Evolutionary conservation across 2,888 invertebrate species (phyloP).

Genomic region (Drosophila sordidula): DNA sequence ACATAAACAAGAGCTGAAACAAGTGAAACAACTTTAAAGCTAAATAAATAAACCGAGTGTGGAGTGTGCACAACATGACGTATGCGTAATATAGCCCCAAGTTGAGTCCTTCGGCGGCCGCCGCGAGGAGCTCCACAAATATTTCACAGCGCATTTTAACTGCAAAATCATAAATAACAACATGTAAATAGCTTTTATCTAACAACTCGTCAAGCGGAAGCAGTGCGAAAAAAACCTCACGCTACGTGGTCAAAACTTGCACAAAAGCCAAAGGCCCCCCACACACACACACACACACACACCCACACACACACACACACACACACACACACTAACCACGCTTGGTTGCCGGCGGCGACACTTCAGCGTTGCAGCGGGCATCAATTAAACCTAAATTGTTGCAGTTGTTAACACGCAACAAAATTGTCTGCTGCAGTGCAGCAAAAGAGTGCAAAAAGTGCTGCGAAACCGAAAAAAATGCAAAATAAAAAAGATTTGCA

Average conservation of each 20-base stretch:
- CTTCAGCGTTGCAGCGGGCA: constrained; percentile 75
- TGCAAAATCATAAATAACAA: constrained; percentile 80
- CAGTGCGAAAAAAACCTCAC: constrained; percentile 42
- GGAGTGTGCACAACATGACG: constrained; percentile 59
- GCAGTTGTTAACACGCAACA: constrained; percentile 81
- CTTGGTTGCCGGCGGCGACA: constrained; percentile 60
- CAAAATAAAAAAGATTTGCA: constrained; percentile 32
- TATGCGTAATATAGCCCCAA: constrained; percentile 53
- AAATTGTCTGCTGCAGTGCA: constrained; percentile 79
- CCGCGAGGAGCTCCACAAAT: constrained; percentile 31
- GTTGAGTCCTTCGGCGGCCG: constrained; percentile 34
- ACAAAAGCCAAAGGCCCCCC: constrained; percentile 46
- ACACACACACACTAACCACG: constrained; percentile 31
- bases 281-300: background rate
- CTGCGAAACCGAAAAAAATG: constrained; percentile 21
- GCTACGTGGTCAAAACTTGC: constrained; percentile 58
- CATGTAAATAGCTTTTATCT: constrained; percentile 81
- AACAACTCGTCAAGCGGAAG: constrained; percentile 80
- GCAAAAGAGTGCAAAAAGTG: constrained; percentile 52
- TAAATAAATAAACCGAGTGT: constrained; percentile 42
- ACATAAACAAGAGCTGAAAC: constrained; percentile 19
- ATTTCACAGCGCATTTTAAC: constrained; percentile 75
- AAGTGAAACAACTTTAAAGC: constrained; percentile 44
- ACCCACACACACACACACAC: background rate
- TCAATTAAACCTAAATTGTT: constrained; percentile 81